Evolutionary conservation across 2,113 vertebrate species (phyloP).

Genomic region (Pipra filicauda): DNA sequence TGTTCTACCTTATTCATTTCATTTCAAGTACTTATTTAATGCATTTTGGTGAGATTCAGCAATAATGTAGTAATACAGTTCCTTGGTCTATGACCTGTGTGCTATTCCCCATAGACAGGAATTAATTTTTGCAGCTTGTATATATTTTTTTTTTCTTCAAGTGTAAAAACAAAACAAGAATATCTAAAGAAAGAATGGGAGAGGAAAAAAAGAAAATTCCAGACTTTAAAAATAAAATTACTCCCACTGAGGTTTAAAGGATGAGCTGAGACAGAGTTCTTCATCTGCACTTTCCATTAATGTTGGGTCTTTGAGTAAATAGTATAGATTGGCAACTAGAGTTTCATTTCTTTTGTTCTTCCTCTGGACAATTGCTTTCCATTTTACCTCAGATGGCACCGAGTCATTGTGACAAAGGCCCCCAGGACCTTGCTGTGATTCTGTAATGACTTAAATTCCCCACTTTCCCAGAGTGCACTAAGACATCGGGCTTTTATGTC

Average conservation of each 20-base stretch:
- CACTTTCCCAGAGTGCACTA: conserved; percentile 32
- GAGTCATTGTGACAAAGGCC: background rate
- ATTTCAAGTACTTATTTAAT: conserved; percentile 54
- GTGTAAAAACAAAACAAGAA: conserved; percentile 30
- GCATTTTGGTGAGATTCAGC: conserved; percentile 58
- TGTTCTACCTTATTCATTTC: conserved; percentile 60
- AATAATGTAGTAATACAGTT: conserved; percentile 46
- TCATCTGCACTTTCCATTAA: conserved; percentile 30
- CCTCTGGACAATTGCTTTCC: background rate
- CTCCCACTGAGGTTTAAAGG: conserved; percentile 1
- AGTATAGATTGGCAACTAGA: background rate
- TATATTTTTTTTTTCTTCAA: conserved; percentile 8
- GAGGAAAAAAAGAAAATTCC: background rate
- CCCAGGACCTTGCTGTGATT: background rate
- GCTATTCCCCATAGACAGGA: background rate
- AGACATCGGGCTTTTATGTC: conserved; percentile 50
- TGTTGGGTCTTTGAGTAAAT: conserved; percentile 40
- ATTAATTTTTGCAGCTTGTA: background rate
- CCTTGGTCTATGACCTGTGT: conserved; percentile 28
- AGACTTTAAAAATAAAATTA: conserved; percentile 41
- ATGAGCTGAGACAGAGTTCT: background rate
- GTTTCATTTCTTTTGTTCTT: conserved; percentile 28
- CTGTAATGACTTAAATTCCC: conserved; percentile 27
- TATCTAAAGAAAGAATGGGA: conserved; percentile 12
- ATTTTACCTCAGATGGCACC: conserved; percentile 52